A percentile compares a stretch with the other conserved stretches of the same genome.
phyloP scores from a whole-genome alignment of 2,113 vertebrate genomes.

The Vulpes lagopus region DNA sequence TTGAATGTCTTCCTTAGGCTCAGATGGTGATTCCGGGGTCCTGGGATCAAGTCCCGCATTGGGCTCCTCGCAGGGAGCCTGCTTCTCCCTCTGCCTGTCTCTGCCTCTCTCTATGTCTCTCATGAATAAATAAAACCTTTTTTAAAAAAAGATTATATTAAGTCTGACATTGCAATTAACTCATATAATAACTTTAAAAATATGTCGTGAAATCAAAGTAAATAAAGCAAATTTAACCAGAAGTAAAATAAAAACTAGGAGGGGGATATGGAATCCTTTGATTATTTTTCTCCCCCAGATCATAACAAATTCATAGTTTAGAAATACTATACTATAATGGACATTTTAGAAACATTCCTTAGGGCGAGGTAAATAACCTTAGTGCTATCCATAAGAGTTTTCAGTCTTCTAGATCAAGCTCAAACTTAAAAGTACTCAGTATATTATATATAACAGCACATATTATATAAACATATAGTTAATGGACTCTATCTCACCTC shows the following conservation, averaged over 20 bases:
- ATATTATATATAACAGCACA: background rate
- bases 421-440: background rate
- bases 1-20: too few species aligned
- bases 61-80: too few species aligned
- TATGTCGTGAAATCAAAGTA: background rate
- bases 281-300: background rate
- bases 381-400: background rate
- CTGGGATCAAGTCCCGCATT: too few species aligned
- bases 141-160: background rate
- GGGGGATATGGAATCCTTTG: background rate
- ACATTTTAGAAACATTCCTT: background rate
- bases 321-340: background rate
- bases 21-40: too few species aligned
- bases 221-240: constrained; percentile 36
- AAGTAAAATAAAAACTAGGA: constrained; percentile 54
- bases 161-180: background rate
- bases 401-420: background rate
- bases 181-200: constrained; percentile 16
- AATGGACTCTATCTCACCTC: background rate
- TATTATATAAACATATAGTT: background rate
- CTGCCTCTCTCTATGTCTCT: too few species aligned
- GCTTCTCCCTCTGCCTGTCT: too few species aligned
- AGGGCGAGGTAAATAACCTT: background rate
- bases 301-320: constrained; percentile 16
- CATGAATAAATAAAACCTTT: too few species aligned